Base-by-base conservation (phyloP, 2,797 vertebrate species). In the Taenioides sp. region DNA sequence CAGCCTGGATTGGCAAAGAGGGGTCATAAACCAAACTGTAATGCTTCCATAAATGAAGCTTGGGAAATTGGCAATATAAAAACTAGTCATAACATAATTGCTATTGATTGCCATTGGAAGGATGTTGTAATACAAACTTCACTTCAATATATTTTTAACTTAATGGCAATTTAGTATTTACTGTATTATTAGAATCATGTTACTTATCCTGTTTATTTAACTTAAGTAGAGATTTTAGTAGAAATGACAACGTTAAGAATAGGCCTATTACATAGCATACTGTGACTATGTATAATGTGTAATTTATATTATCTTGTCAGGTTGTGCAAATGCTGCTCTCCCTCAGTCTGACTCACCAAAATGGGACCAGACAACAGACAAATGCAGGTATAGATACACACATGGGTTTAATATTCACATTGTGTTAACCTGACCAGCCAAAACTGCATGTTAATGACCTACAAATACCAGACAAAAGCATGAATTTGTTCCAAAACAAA, bases 21-120 rank as follows among this genome's bases (percentile, higher is more conserved):
- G 4, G 47, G 65, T 54, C 52, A 66, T 66, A 66, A 66, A 66
- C 49, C 25, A 54, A 28, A 64, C n/a, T 64, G 37, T 64, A 62
- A 63, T 63, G 61, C 63, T 20, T 62, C 60, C 31, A 47, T 47
- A 65, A 47, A 65, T 65, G n/a, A 65, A 49, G 22, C 63, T 43
- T 37, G 34, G 31, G 61, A 63, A 4, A 47, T 47, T 47, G 61
- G 61, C 61, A 43, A 63, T 40, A 62, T 40, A 63, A 63, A 63
- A 12, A 62, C 12, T 62, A 62, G n/a, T 65, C 40, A 65, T 65
- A 65, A 2, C 63, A 65, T 47, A 65, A 65, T 65, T 47, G 40
- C 14, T 65, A 65, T 65, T 64, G 37, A 64, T 64, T 25, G 12
- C 34, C n/a, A 17, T 47, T 23, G 14, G 22, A 49, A 22, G 40